Conservation (phyloP, 2,113 vertebrate species). For the Colius striatus region DNA sequence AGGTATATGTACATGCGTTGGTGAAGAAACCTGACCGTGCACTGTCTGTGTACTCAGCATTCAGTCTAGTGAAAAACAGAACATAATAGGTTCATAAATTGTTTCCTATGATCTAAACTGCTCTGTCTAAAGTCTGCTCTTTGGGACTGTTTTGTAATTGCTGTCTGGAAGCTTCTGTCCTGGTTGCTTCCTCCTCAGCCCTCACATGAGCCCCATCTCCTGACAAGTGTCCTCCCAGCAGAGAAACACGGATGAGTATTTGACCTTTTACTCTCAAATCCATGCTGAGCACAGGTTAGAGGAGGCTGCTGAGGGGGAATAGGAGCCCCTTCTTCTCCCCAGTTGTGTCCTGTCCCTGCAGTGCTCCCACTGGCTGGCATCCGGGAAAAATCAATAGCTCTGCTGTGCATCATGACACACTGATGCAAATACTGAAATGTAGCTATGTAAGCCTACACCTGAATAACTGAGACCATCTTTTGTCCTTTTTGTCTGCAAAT, state of each 20-base stretch:
- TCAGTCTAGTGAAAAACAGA: conserved; percentile 18
- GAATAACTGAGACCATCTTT: background rate
- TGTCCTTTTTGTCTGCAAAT: background rate
- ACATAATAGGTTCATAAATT: conserved; percentile 54
- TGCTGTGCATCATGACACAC: background rate
- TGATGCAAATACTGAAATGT: background rate
- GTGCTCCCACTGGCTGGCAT: background rate
- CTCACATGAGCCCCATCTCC: background rate
- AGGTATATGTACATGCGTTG: background rate
- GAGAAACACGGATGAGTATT: background rate
- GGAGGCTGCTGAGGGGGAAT: background rate
- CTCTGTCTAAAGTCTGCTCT: conserved; percentile 73
- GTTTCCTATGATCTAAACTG: conserved; percentile 71
- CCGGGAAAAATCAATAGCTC: background rate
- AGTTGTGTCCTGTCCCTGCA: background rate
- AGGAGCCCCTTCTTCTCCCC: background rate
- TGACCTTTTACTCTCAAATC: conserved; percentile 20
- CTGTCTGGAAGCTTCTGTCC: conserved; percentile 74
- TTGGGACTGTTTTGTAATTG: conserved; percentile 64
- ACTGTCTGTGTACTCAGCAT: background rate
- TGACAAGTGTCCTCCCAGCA: background rate
- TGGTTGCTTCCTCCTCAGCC: conserved; percentile 27
- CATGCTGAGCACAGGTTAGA: conserved; percentile 6
- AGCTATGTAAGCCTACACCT: background rate
- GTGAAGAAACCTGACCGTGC: conserved; percentile 76